phyloP scores from a whole-genome alignment of 2,113 vertebrate genomes.

The Hippocampus abdominalis region DNA sequence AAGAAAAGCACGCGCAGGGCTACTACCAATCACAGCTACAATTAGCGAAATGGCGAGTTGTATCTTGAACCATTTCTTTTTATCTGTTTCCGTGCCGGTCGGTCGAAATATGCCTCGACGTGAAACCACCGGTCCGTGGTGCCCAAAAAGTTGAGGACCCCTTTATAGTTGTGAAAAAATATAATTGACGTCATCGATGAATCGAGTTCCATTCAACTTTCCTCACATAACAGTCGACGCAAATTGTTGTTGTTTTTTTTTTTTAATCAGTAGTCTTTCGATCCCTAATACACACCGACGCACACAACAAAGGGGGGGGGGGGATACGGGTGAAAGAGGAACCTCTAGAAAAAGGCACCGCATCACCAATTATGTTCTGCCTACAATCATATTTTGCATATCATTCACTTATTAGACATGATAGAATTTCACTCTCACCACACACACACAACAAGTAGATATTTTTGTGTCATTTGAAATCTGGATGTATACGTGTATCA shows the following conservation, averaged over 20 bases:
- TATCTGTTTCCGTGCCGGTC: no score
- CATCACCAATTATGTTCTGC: conserved; percentile 23
- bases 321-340: conserved; percentile 34
- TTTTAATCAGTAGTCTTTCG: not conserved
- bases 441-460: conserved; percentile 66
- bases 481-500: conserved; percentile 57
- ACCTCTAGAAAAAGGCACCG: conserved; percentile 5
- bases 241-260: not conserved
- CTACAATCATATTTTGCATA: conserved; percentile 2
- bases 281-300: conserved; percentile 2
- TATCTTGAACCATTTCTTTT: no score
- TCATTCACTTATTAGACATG: not conserved
- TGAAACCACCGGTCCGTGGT: not conserved
- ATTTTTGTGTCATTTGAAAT: conserved; percentile 77
- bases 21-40: no score
- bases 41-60: no score
- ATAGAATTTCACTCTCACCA: conserved; percentile 15
- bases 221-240: not conserved
- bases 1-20: no score
- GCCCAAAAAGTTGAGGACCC: not conserved
- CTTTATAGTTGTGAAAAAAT: not conserved
- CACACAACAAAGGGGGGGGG: conserved; percentile 21
- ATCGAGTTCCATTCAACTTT: not conserved
- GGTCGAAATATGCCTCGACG: no score
- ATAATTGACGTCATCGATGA: not conserved